Conservation (phyloP, 2,888 invertebrate species). For the Drosophila parthenogenetica region DNA sequence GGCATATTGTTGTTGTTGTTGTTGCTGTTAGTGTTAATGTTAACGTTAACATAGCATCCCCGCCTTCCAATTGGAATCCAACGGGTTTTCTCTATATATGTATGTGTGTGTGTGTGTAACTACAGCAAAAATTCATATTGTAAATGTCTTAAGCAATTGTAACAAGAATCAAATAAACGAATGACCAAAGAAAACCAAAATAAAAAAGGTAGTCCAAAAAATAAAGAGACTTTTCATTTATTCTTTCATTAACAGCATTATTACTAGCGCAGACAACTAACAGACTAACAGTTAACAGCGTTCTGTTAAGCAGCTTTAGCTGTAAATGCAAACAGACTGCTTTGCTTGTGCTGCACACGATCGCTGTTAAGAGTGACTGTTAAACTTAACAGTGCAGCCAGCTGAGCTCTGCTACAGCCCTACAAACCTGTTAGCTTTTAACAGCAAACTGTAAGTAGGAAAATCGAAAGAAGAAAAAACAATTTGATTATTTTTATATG, state of each 20-base stretch:
- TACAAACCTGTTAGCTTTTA: no score
- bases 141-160: slow-evolving; percentile 43
- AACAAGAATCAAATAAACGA: slow-evolving; percentile 40
- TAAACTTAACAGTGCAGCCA: no score
- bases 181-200: slow-evolving; percentile 33
- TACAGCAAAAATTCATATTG: slow-evolving; percentile 25
- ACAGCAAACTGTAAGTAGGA: neutral
- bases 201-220: slow-evolving; percentile 39
- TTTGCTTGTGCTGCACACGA: no score
- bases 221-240: slow-evolving; percentile 24
- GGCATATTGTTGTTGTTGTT: slow-evolving; percentile 35
- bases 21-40: slow-evolving; percentile 20
- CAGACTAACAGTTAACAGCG: no score
- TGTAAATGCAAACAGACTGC: no score
- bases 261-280: no score
- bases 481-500: slow-evolving; percentile 8
- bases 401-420: no score
- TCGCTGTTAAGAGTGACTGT: no score
- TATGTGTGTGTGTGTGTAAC: neutral
- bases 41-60: slow-evolving; percentile 28
- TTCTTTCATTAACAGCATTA: neutral
- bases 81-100: slow-evolving; percentile 47
- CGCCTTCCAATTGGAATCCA: slow-evolving; percentile 23
- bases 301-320: no score
- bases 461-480: neutral